Percentiles rank a stretch among this genome's conserved stretches.
These are phyloP conservation scores for Centrocercus urophasianus DNA, from an alignment of 2,113 vertebrate species.

Conservation along the genomic window DNA sequence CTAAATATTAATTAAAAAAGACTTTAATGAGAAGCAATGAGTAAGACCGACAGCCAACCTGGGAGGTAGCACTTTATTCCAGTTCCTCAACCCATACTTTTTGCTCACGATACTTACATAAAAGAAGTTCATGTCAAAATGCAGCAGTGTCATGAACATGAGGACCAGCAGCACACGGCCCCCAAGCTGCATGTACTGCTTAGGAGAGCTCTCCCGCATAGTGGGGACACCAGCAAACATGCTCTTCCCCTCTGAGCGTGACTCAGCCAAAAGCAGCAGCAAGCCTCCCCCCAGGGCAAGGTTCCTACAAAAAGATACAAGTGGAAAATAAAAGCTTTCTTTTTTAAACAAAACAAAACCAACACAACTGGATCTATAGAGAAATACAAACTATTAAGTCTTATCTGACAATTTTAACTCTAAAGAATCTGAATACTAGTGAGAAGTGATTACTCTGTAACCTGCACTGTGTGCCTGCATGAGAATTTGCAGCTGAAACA, in stretches of 20 bases:
- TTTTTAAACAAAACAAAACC: background rate
- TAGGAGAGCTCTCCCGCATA: slow-evolving; percentile 96
- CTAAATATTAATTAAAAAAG: background rate
- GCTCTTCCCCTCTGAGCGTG: slow-evolving; percentile 96
- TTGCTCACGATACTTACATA: slow-evolving; percentile 82
- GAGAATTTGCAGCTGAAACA: background rate
- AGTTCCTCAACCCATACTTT: background rate
- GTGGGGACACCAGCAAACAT: slow-evolving; percentile 98
- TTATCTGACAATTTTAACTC: background rate
- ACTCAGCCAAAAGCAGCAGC: slow-evolving; percentile 93
- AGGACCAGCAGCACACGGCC: slow-evolving; percentile 93
- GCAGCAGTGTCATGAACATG: slow-evolving; percentile 99
- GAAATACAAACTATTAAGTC: background rate
- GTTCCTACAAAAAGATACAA: slow-evolving; percentile 80
- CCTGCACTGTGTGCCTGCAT: background rate
- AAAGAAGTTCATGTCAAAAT: slow-evolving; percentile 94
- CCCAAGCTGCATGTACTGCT: slow-evolving; percentile 98
- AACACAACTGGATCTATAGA: too few species aligned
- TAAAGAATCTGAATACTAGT: background rate
- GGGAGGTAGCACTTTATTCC: background rate
- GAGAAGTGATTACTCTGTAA: background rate
- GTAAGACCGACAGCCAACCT: background rate
- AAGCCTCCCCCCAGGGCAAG: slow-evolving; percentile 95
- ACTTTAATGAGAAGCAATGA: background rate
- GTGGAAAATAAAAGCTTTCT: background rate